phyloP scores from a whole-genome alignment of 1,140 invertebrate species.

The Neuroterus valhalla region DNA sequence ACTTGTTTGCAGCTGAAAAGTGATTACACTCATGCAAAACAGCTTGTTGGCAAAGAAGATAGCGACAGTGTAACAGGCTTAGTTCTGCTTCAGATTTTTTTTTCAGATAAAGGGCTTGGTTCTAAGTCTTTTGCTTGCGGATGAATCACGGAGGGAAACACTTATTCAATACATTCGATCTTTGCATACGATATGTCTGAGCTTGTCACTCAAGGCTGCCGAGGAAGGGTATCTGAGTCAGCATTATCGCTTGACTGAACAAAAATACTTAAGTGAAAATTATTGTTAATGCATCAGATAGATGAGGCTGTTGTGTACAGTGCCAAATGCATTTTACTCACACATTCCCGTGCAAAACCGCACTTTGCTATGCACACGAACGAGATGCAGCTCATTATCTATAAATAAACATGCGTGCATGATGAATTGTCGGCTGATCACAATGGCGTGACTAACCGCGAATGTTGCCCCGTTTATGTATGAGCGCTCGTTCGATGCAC shows the following conservation, averaged over 20 bases:
- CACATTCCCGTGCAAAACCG: neutral
- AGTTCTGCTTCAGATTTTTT: neutral
- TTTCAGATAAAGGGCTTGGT: neutral
- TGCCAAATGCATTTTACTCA: constrained; percentile 10
- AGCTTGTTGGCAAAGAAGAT: too few species aligned
- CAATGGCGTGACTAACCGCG: neutral
- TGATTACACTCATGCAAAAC: too few species aligned
- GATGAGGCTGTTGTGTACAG: neutral
- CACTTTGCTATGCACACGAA: too few species aligned
- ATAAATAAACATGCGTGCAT: too few species aligned
- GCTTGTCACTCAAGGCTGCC: constrained; percentile 41
- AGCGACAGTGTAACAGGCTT: too few species aligned
- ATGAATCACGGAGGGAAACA: neutral
- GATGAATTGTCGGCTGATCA: too few species aligned
- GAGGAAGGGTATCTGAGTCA: constrained; percentile 54
- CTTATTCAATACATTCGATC: neutral
- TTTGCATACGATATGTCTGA: constrained; percentile 1
- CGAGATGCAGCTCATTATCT: too few species aligned
- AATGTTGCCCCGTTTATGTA: neutral
- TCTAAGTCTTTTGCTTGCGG: neutral
- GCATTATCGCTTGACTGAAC: constrained; percentile 14
- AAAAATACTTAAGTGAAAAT: constrained; percentile 37
- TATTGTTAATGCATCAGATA: constrained; percentile 19
- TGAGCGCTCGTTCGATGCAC: too few species aligned
- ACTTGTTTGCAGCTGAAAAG: too few species aligned